Evolutionary conservation across 1,140 invertebrate species (phyloP).

Genomic region (Wiebesia pumilae): DNA sequence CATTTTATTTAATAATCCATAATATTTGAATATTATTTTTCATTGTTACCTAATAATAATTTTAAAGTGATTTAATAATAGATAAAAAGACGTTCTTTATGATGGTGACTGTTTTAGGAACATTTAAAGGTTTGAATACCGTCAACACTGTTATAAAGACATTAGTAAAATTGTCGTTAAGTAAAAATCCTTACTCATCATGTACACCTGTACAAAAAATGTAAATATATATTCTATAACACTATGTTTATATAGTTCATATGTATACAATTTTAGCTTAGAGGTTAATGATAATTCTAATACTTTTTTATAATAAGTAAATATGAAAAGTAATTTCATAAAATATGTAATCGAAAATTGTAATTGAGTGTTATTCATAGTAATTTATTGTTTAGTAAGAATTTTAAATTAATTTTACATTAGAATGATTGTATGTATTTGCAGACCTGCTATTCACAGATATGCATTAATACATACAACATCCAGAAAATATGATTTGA

Average conservation of each 20-base stretch:
- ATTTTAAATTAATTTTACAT: background rate
- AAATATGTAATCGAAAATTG: too few species aligned
- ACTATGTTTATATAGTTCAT: background rate
- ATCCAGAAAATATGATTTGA: conserved; percentile 75
- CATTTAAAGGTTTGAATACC: conserved; percentile 52
- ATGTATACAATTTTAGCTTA: background rate
- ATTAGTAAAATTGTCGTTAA: conserved; percentile 61
- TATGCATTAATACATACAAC: conserved; percentile 70
- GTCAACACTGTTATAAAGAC: conserved; percentile 62
- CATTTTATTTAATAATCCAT: background rate
- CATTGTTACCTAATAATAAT: background rate
- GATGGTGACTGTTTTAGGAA: conserved; percentile 62
- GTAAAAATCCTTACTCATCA: conserved; percentile 2
- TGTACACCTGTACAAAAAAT: background rate
- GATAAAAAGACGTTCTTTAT: conserved; percentile 33
- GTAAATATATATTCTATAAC: conserved; percentile 34
- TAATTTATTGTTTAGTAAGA: too few species aligned
- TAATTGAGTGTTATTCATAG: too few species aligned
- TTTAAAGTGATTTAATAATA: background rate
- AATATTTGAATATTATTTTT: background rate
- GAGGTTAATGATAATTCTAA: background rate
- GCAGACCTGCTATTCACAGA: conserved; percentile 7
- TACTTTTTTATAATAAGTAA: background rate
- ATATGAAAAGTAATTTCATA: too few species aligned
- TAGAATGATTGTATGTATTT: background rate